These are phyloP conservation scores for Lates calcarifer DNA, from an alignment of 2,113 vertebrate species.

Conservation along the genomic window DNA sequence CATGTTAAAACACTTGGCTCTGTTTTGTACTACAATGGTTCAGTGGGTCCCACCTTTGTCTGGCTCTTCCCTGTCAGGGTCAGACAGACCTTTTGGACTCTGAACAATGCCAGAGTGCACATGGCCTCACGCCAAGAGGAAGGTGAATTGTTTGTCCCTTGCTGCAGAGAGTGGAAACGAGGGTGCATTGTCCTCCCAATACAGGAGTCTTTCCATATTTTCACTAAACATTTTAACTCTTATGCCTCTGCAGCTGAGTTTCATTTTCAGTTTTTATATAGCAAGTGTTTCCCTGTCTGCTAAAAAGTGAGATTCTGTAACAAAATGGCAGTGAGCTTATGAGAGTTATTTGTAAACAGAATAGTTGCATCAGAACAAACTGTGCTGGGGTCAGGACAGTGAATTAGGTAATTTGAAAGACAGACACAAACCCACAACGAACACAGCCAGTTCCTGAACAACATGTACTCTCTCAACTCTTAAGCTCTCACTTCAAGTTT, in stretches of 20 bases:
- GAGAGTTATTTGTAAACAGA: conserved; percentile 22
- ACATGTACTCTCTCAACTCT: conserved; percentile 5
- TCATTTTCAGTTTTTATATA: background rate
- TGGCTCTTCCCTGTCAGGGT: conserved; percentile 51
- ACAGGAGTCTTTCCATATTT: conserved; percentile 42
- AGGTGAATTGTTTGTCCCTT: conserved; percentile 74
- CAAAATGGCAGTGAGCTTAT: background rate
- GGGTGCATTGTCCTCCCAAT: conserved; percentile 63
- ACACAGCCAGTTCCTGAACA: conserved; percentile 34
- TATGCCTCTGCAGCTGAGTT: background rate
- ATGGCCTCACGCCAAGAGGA: conserved; percentile 78
- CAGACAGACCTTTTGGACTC: conserved; percentile 70
- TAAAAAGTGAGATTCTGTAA: background rate
- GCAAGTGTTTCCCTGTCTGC: background rate
- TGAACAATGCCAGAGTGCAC: conserved; percentile 71
- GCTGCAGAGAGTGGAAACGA: conserved; percentile 64
- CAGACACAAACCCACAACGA: conserved; percentile 31
- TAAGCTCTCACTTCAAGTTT: conserved; percentile 3
- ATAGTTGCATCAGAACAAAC: conserved; percentile 29
- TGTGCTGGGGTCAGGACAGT: conserved; percentile 23
- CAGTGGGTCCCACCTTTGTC: conserved; percentile 52
- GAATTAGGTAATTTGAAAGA: conserved; percentile 32
- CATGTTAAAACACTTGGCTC: conserved; percentile 59
- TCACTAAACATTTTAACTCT: conserved; percentile 37
- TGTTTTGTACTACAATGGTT: conserved; percentile 36